Percentiles rank a stretch among this genome's conserved stretches.
Conservation (phyloP, 2,888 invertebrate genomes). For the Dynastes hyllus region DNA sequence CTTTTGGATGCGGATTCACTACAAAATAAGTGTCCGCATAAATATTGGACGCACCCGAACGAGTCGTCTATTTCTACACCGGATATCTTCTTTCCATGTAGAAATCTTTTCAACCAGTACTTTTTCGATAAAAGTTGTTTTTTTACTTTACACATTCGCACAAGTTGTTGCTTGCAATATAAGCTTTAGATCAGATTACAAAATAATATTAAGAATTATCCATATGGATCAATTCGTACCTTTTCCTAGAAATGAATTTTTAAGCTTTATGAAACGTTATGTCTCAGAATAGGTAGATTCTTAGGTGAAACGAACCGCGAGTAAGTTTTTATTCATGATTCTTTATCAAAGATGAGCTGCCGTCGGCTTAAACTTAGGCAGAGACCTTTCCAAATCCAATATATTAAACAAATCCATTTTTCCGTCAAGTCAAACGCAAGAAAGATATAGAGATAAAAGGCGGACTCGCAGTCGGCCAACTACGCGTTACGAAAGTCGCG, state of each 20-base stretch:
- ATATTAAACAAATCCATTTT: constrained; percentile 36
- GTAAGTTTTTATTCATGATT: constrained; percentile 11
- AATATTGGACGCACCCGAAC: no score
- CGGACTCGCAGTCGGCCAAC: background rate
- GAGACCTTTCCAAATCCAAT: constrained; percentile 29
- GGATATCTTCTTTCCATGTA: no score
- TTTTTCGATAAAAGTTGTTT: no score
- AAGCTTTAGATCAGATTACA: no score
- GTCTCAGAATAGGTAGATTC: background rate
- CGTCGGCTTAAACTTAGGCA: constrained; percentile 13
- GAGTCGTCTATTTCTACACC: no score
- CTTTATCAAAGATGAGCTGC: constrained; percentile 8
- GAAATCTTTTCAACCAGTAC: no score
- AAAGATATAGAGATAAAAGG: background rate
- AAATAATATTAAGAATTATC: background rate
- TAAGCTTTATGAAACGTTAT: constrained; percentile 2
- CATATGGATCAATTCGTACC: background rate
- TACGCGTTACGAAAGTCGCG: constrained; percentile 23
- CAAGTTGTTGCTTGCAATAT: no score
- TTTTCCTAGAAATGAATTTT: background rate
- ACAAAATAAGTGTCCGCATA: no score
- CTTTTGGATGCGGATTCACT: no score
- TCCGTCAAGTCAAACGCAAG: constrained; percentile 24
- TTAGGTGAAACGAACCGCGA: constrained; percentile 3
- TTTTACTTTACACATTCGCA: no score